Base-by-base conservation (phyloP, 2,113 vertebrate species). In the Rhagologus leucostigma region DNA sequence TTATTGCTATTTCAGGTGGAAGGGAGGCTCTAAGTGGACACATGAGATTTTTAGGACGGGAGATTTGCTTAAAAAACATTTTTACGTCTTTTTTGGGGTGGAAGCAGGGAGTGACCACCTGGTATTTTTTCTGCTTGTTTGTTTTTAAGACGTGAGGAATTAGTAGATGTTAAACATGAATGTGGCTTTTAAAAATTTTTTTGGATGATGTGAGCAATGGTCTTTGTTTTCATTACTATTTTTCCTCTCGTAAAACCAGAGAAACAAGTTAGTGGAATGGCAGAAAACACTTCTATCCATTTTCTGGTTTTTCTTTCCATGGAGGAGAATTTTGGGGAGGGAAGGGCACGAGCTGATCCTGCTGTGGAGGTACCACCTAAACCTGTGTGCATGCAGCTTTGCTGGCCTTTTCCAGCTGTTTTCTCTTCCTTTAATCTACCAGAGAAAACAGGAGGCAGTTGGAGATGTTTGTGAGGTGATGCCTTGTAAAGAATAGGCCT, bases 1-100 rank as follows among this genome's bases (percentile, higher is more conserved):
- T 91, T 92, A 85, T 93, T 97, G 96, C 95, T 97, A 2, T 96
- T 97, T 97, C 96, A 96, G 96, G 95, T 96, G 91, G 67, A 76
- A 92, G 68, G 55, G 62, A 85, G 86, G 74, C 64, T 83, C 93
- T 89, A 83, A 93, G 67, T 53, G 93, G 93, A 85, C 88, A 85
- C 87, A 56, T 9, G 95, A 96, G 94, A 83, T 71, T 95, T 95
- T 94, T 90, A 87, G 71, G 62, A 70, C 0, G 9, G 67, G 35
- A 89, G 65, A 92, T 91, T 75, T 92, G 80, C 83, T 95, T 88
- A 59, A 92, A 92, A 89, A 70, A 2, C 47, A 47, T 83, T 95
- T 95, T 95, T 37, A 81, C 93, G 89, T 75, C 67, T 85, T 85
- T 94, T 79, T 50, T 4, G n/a, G 29, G 39, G 30, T 84, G 41